A percentile compares a stretch with the other conserved stretches of the same genome.
Evolutionary conservation across 2,797 vertebrate species (phyloP).

Genomic region (Rhincodon typus): DNA sequence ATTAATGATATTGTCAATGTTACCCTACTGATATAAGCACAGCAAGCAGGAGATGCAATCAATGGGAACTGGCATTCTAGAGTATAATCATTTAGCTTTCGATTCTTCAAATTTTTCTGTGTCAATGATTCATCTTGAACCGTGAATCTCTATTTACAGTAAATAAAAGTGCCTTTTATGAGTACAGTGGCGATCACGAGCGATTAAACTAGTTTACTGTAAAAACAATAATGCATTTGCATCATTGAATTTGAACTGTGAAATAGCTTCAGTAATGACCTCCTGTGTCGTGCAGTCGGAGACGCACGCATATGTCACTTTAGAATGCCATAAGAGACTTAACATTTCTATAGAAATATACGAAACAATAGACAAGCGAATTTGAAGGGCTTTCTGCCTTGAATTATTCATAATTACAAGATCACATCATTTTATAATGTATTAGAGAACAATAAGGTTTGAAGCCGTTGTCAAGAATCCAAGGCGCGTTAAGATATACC

Average conservation of each 20-base stretch:
- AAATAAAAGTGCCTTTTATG: not conserved
- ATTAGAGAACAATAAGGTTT: too few relatives aligned
- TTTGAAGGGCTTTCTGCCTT: not conserved
- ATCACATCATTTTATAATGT: not conserved
- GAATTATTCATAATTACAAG: not conserved
- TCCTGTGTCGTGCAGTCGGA: too few relatives aligned
- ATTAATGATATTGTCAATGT: not conserved
- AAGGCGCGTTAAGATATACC: too few relatives aligned
- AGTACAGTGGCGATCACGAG: not conserved
- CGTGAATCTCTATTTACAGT: not conserved
- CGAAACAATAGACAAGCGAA: not conserved
- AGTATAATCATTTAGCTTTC: not conserved
- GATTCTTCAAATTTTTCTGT: not conserved
- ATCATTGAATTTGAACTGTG: not conserved
- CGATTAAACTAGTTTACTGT: slow-evolving; percentile 10
- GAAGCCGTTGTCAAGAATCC: not conserved
- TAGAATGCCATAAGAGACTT: too few relatives aligned
- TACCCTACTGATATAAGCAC: not conserved
- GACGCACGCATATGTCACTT: not conserved
- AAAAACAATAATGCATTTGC: slow-evolving; percentile 11
- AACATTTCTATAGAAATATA: not conserved
- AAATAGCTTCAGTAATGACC: not conserved
- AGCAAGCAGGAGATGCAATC: not conserved
- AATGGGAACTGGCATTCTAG: not conserved
- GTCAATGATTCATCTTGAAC: not conserved